Evolutionary conservation across 2,888 invertebrate genomes (phyloP).

Genomic region (Fragum whitleyi): DNA sequence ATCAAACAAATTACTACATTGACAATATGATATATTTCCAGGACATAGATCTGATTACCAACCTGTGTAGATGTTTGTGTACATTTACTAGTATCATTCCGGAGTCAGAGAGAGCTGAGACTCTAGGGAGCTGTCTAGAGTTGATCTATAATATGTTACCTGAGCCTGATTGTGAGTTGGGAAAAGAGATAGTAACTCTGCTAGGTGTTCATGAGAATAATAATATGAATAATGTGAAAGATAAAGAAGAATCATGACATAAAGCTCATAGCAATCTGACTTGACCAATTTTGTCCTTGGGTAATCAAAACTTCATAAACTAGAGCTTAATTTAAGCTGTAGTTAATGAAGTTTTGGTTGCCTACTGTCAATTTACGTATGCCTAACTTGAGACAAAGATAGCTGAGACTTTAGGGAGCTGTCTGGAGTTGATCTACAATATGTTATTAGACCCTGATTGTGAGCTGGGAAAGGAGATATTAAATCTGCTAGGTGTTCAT

Average conservation of each 20-base stretch:
- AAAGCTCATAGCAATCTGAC: too few species aligned
- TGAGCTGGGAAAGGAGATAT: background rate
- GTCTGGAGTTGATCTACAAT: constrained; percentile 2
- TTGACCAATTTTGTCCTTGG: too few species aligned
- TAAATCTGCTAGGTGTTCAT: background rate
- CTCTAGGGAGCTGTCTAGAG: constrained; percentile 58
- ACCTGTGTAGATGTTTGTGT: constrained; percentile 60
- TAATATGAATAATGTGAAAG: constrained; percentile 7
- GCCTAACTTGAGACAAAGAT: too few species aligned
- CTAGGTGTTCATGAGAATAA: constrained; percentile 48
- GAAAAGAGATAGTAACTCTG: constrained; percentile 36
- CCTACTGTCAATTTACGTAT: too few species aligned
- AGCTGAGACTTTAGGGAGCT: too few species aligned
- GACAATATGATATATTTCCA: too few species aligned
- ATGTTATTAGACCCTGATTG: background rate
- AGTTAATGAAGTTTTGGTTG: too few species aligned
- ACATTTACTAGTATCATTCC: constrained; percentile 38
- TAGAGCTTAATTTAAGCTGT: too few species aligned
- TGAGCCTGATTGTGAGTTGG: constrained; percentile 25
- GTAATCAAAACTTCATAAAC: too few species aligned
- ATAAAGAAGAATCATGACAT: background rate
- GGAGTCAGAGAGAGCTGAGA: constrained; percentile 43
- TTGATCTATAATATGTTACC: constrained; percentile 55
- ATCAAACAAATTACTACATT: too few species aligned
- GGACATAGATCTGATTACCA: constrained; percentile 44